phyloP scores from a whole-genome alignment of 1,140 invertebrate species.

The Pseudomyrmex flavicornis region DNA sequence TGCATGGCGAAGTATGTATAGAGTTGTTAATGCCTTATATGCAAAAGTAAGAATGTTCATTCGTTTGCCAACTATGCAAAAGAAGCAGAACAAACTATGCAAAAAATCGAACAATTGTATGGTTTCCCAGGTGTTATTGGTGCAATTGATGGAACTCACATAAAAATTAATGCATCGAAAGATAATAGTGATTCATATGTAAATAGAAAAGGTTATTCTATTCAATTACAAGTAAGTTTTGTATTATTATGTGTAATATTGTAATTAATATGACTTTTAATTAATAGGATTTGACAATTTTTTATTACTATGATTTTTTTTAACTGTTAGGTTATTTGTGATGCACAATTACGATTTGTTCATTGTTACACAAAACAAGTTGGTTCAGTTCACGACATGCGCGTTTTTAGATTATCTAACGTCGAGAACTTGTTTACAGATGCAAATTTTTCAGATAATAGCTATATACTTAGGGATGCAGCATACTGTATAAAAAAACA shows the following conservation, averaged over 20 bases:
- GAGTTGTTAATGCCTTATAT: not conserved
- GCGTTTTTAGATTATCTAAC: not conserved
- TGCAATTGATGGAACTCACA: not conserved
- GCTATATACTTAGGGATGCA: not conserved
- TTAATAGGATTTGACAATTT: no score
- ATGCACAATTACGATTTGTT: conserved; percentile 2
- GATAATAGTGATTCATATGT: not conserved
- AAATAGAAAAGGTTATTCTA: not conserved
- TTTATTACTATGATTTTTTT: not conserved
- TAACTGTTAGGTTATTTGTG: conserved; percentile 6
- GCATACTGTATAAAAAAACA: not conserved
- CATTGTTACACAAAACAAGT: conserved; percentile 11
- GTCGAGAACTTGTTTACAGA: not conserved
- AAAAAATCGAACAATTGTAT: not conserved
- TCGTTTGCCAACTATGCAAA: not conserved
- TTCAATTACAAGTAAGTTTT: conserved; percentile 9
- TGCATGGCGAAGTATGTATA: not conserved
- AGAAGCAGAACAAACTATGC: conserved; percentile 3
- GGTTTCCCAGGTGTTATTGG: conserved; percentile 1
- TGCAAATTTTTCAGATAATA: not conserved
- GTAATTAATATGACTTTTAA: not conserved
- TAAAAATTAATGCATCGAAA: not conserved
- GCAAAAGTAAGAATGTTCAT: not conserved
- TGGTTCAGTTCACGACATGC: not conserved
- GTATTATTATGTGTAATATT: not conserved